These are phyloP conservation scores for Nannospalax galili DNA, from an alignment of 2,113 vertebrate species.

Conservation along the genomic window DNA sequence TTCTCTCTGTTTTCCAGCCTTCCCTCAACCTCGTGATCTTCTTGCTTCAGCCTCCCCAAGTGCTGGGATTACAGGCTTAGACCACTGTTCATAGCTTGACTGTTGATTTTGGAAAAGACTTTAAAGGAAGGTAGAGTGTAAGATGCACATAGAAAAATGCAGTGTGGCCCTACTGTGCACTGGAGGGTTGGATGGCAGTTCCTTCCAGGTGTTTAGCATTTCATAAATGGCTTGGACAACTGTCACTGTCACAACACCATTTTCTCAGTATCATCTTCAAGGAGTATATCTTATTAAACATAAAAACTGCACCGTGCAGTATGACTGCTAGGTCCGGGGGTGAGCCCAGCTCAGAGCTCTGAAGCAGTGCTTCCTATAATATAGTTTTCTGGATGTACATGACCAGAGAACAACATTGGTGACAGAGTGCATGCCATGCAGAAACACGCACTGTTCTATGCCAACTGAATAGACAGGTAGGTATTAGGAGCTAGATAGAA, in stretches of 20 bases:
- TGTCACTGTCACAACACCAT: neutral
- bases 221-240: neutral
- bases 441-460: neutral
- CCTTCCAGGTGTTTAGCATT: neutral
- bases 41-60: neutral
- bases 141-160: rapidly evolving
- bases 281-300: neutral
- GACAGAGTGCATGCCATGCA: neutral
- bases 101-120: neutral
- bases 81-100: neutral
- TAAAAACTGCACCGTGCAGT: neutral
- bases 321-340: neutral
- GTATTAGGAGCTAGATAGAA: neutral
- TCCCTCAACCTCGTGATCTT: neutral
- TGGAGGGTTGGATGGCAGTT: neutral
- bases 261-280: constrained; percentile 38
- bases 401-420: neutral
- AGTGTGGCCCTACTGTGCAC: rapidly evolving
- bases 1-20: neutral
- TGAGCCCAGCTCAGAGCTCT: neutral
- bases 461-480: neutral
- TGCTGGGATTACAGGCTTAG: neutral
- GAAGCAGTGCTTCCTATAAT: neutral
- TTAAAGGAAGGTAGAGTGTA: neutral
- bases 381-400: neutral